Base-by-base conservation (phyloP, 2,113 vertebrate species). In the Pongo abelii region DNA sequence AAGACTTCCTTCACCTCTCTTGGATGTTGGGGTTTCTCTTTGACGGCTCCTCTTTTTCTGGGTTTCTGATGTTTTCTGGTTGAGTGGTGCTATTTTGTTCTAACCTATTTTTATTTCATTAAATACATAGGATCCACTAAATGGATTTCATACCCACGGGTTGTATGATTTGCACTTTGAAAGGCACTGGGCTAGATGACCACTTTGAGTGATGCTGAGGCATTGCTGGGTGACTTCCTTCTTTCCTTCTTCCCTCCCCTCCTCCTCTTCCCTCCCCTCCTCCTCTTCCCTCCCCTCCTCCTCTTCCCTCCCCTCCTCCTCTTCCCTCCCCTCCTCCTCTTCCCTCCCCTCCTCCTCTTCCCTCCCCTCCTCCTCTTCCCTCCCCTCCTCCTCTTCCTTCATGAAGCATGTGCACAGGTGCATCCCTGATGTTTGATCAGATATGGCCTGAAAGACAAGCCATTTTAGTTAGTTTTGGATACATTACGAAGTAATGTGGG, bases 241-340 rank as follows among this genome's bases (percentile, higher is more conserved):
- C 13, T 25, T n/a, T 12, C 48, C 38, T 20, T 17, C 22, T 23
- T 22, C 3, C 3, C 1, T 12, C 3, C 10, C 0, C 18, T 2
- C 3, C 9, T 25, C n/a, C 4, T 69, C 70, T 38, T 30, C 2
- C 72, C 1, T 12, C 14, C 3, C 48, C 9, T 6, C 50, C 75
- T 23, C 11, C 1, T 14, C 46, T 46, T 46, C 4, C 25, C 0
- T 38, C 4, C 4, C 40, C 22, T 52, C 52, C 5, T 52, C 5
- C 5, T 52, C 52, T 18, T 6, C 17, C 0, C 52, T 18, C 17
- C 17, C 52, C 52, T 55, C 17, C 52, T 55, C 52, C 2, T 32
- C 12, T 30, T 8, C 6, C 2, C 0, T 6, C 2, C 16, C 0
- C 18, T 1, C 2, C 7, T 16, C 67, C 8, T 17, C 22, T 23